phyloP scores from a whole-genome alignment of 2,888 invertebrate species.

The Physocephala rufipes region DNA sequence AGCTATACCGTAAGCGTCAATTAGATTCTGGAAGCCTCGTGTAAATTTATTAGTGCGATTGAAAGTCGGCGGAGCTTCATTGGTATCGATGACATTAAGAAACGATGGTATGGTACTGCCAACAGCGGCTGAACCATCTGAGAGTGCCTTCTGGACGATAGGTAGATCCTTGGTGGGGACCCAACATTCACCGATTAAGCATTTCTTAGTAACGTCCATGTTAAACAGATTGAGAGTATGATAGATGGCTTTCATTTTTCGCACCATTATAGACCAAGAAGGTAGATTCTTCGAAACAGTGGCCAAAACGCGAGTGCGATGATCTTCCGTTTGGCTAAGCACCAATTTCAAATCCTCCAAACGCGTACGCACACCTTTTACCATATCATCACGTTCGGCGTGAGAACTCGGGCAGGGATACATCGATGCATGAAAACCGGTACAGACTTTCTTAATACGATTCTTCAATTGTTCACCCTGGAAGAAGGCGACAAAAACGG shows the following conservation, averaged over 20 bases:
- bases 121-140: conserved; percentile 84
- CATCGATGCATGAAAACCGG: conserved; percentile 86
- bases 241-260: conserved; percentile 93
- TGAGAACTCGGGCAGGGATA: conserved; percentile 88
- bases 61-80: conserved; percentile 89
- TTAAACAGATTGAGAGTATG: conserved; percentile 93
- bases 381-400: conserved; percentile 83
- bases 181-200: conserved; percentile 92
- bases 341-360: conserved; percentile 85
- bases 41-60: conserved; percentile 94
- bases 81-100: conserved; percentile 86
- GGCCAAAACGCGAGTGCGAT: conserved; percentile 83
- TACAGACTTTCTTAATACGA: conserved; percentile 87
- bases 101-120: conserved; percentile 94
- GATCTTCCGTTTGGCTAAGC: conserved; percentile 85
- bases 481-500: conserved; percentile 83
- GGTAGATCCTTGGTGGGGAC: conserved; percentile 79
- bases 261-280: conserved; percentile 85
- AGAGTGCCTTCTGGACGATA: conserved; percentile 81
- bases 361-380: conserved; percentile 83
- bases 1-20: conserved; percentile 95
- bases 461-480: conserved; percentile 89
- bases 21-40: conserved; percentile 89
- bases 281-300: conserved; percentile 86
- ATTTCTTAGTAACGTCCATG: conserved; percentile 91